Evolutionary conservation across 2,113 vertebrate genomes (phyloP), one percentile per base, ranked within the genome.

Genomic region (Atractosteus spatula): DNA sequence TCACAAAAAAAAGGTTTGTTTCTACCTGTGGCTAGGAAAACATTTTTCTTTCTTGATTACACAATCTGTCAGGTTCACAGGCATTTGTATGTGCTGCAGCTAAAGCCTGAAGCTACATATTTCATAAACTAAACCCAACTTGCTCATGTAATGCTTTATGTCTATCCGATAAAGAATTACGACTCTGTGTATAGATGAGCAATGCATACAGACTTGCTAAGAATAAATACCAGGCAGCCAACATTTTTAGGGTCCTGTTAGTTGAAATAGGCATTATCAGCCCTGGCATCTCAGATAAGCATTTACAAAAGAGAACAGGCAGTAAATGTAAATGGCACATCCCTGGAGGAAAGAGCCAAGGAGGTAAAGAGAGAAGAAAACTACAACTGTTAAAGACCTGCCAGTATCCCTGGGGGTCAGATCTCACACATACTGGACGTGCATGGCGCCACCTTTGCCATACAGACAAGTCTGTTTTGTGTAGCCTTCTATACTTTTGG

Each of bases 181-280:
- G 5, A 51, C 5, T 7, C 47, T 51, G 5, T 51, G 8, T 2
- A 51, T 51, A 51, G 56, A 59, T 59, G 13, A 3, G 2, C 64
- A 45, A 13, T 11, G 11, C n/a, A n/a, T 1, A 47, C 4, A 66
- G 17, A 12, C 66, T 3, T 6, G 5, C 8, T 17, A 54, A 14
- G 11, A 55, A 55, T 29, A 43, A 10, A 14, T 13, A 61, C 45
- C 61, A 8, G 14, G 51, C 16, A 7, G 10, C 56, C 7, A 7
- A 10, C 7, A 47, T 11, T 71, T 71, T 55, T 42, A 8, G 6
- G 7, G 6, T 11, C 11, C 29, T 56, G 55, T 41, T 69, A 56
- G 57, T 55, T 69, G 55, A 69, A 69, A 69, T 42, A 41, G 51
- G n/a, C 11, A 16, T 41, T 13, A 70, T 61, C 69, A 43, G 29